phyloP scores from a whole-genome alignment of 1,140 invertebrate species.

The Drosophila oshimai region DNA sequence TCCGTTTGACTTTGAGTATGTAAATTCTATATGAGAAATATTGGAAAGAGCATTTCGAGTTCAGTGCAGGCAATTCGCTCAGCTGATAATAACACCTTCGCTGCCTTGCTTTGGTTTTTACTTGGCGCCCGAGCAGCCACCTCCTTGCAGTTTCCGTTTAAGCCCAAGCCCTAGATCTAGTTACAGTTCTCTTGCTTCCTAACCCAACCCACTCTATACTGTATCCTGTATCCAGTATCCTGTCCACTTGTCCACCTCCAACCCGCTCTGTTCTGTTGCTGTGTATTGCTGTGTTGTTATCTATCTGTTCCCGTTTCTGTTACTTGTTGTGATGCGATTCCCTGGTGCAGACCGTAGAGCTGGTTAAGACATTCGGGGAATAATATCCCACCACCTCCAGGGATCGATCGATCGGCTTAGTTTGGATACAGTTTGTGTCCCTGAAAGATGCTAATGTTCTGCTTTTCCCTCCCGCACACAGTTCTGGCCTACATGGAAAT shows the following conservation, averaged over 20 bases:
- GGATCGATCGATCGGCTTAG: constrained; percentile 35
- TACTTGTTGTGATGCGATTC: constrained; percentile 47
- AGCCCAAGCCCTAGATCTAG: neutral
- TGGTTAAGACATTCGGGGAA: neutral
- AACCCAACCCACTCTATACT: no score
- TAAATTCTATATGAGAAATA: no score
- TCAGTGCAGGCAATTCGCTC: neutral
- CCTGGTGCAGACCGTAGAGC: neutral
- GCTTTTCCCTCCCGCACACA: constrained; percentile 83
- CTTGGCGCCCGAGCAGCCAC: neutral
- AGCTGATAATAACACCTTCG: neutral
- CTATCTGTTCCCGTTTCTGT: constrained; percentile 34
- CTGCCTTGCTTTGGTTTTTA: constrained; percentile 1
- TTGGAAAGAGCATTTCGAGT: constrained; percentile 13
- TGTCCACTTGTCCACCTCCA: neutral
- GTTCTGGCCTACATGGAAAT: constrained; percentile 98
- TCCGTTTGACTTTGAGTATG: no score
- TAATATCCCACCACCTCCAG: neutral
- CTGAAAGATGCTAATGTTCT: neutral
- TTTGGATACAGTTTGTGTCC: neutral
- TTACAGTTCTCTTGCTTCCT: constrained; percentile 2
- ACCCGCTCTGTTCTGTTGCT: neutral
- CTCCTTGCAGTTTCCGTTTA: constrained; percentile 9
- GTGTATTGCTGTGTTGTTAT: constrained; percentile 8
- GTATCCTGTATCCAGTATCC: no score